phyloP scores from a whole-genome alignment of 2,113 vertebrate genomes.

The Oreochromis aureus region DNA sequence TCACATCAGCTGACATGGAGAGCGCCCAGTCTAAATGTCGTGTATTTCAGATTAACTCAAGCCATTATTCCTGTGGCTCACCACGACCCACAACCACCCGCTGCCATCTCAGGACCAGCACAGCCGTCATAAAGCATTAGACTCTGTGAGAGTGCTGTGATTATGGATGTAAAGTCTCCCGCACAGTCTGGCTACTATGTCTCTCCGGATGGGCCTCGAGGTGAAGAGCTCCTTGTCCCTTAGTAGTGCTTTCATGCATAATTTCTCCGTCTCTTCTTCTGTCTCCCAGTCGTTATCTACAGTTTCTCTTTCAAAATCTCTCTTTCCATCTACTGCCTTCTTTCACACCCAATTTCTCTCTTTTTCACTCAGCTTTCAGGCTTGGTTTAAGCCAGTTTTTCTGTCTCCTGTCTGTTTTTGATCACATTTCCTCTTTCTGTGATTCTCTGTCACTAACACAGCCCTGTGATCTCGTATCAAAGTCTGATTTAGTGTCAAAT shows the following conservation, averaged over 20 bases:
- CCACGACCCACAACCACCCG: constrained; percentile 23
- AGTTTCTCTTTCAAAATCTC: background rate
- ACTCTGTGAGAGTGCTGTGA: constrained; percentile 20
- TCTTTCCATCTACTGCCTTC: background rate
- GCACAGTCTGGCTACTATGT: background rate
- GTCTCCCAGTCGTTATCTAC: background rate
- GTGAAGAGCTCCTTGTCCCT: constrained; percentile 24
- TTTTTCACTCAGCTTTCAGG: background rate
- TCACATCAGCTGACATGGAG: constrained; percentile 35
- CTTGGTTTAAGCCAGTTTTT: background rate
- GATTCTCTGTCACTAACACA: background rate
- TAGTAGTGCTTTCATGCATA: constrained; percentile 12
- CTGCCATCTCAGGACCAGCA: constrained; percentile 12
- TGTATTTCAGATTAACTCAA: constrained; percentile 42
- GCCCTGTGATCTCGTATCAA: background rate
- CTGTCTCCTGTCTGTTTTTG: background rate
- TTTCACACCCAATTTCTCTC: background rate
- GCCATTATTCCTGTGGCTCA: constrained; percentile 44
- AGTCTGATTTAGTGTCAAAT: background rate
- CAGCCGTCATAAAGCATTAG: constrained; percentile 44
- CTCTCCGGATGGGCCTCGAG: background rate
- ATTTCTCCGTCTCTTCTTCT: constrained; percentile 11
- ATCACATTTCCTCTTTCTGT: background rate
- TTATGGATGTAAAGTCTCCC: constrained; percentile 45
- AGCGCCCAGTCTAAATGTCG: constrained; percentile 33